Conservation (phyloP, 2,797 vertebrate genomes). For the Bradypus variegatus region DNA sequence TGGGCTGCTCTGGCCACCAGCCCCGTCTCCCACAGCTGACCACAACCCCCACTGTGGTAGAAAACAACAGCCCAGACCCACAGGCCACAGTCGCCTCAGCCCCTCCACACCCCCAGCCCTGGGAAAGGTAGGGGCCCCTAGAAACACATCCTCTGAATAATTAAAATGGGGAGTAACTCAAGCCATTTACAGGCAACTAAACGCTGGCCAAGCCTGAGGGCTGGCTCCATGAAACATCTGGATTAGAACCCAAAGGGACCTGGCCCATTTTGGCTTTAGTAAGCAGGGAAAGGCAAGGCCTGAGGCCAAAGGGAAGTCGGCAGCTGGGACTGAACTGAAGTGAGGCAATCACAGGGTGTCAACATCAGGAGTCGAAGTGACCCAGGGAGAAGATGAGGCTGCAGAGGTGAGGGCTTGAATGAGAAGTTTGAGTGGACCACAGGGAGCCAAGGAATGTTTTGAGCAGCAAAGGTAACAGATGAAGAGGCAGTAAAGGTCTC, state of each 20-base stretch:
- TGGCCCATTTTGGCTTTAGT: slow-evolving; percentile 10
- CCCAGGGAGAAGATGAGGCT: background rate
- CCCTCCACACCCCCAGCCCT: background rate
- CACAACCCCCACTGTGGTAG: background rate
- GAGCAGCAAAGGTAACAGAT: background rate
- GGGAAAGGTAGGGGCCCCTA: background rate
- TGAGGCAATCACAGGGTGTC: background rate
- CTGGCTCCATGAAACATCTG: background rate
- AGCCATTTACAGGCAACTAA: background rate
- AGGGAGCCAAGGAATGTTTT: background rate
- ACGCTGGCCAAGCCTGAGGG: background rate
- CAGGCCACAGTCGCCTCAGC: background rate
- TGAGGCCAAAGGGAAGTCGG: background rate
- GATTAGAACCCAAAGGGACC: background rate
- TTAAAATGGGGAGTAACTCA: background rate
- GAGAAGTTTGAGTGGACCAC: background rate
- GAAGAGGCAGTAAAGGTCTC: background rate
- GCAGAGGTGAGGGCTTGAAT: background rate
- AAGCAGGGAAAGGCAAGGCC: slow-evolving; percentile 15
- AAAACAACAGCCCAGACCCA: background rate
- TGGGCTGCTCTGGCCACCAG: background rate
- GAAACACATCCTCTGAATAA: background rate
- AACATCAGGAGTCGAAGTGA: background rate
- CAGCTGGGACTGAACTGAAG: background rate
- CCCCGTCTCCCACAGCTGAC: background rate